These are phyloP conservation scores for Incurvaria masculella DNA, from an alignment of 2,888 invertebrate species.

Conservation along the genomic window DNA sequence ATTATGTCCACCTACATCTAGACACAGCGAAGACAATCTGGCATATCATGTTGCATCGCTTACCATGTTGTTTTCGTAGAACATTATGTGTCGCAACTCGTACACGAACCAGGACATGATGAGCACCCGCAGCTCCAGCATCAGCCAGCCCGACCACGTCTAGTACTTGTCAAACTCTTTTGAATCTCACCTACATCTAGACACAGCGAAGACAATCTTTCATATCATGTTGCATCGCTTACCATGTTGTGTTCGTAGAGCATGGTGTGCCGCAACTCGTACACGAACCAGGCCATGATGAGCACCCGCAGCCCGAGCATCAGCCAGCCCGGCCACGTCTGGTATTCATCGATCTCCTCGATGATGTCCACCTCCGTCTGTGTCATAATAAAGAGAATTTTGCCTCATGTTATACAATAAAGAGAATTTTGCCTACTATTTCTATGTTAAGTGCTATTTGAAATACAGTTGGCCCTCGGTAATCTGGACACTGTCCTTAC, in stretches of 20 bases:
- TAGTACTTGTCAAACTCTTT: slow-evolving; percentile 88
- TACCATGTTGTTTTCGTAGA: no score
- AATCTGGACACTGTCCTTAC: no score
- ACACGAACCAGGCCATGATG: slow-evolving; percentile 88
- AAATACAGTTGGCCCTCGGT: no score
- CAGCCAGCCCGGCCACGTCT: slow-evolving; percentile 97
- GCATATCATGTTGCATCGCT: no score
- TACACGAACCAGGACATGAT: slow-evolving; percentile 78
- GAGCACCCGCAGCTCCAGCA: slow-evolving; percentile 69
- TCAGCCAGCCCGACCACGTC: slow-evolving; percentile 90
- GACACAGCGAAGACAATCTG: no score
- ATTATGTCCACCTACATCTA: slow-evolving; percentile 95
- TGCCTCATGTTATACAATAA: no score
- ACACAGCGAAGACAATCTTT: slow-evolving; percentile 11
- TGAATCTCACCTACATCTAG: no score
- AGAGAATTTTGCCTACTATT: no score
- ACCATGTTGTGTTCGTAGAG: slow-evolving; percentile 53
- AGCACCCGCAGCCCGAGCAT: slow-evolving; percentile 81
- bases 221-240: no score
- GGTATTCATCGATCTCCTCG: slow-evolving; percentile 95
- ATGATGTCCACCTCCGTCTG: slow-evolving; percentile 95
- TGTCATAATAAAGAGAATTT: slow-evolving; percentile 18
- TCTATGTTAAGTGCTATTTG: no score
- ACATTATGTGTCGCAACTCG: no score
- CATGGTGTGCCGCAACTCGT: slow-evolving; percentile 60